Conservation (phyloP, 2,888 invertebrate species). For the Cyrtodaria siliqua region DNA sequence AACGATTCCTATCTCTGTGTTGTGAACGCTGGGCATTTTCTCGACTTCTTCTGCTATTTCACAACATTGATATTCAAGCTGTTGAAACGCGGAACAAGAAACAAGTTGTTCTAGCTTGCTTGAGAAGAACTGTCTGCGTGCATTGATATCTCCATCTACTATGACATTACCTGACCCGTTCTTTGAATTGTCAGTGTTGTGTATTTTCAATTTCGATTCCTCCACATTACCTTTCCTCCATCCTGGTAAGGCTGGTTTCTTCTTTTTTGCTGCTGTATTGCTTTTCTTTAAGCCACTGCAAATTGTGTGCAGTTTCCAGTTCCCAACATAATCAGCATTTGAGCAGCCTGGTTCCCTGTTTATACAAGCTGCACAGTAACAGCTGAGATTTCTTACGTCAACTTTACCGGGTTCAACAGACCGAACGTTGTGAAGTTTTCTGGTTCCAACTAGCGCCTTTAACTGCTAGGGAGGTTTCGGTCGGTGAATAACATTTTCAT, state of each 20-base stretch:
- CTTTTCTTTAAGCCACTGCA: not conserved
- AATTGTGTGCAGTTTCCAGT: not conserved
- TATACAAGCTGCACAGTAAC: constrained; percentile 16
- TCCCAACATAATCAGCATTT: not conserved
- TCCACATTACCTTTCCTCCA: not conserved
- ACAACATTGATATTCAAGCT: not conserved
- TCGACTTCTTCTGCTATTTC: not conserved
- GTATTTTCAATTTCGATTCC: too few relatives aligned
- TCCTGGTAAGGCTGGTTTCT: not conserved
- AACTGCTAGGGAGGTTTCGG: constrained; percentile 7
- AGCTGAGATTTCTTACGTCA: constrained; percentile 19
- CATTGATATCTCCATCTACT: too few relatives aligned
- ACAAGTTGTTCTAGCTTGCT: too few relatives aligned
- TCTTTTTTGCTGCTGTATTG: not conserved
- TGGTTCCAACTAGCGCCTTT: constrained; percentile 21
- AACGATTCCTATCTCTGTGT: not conserved
- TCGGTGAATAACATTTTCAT: not conserved
- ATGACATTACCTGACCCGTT: too few relatives aligned
- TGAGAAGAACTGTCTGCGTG: too few relatives aligned
- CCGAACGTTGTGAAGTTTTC: constrained; percentile 21
- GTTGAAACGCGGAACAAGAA: too few relatives aligned
- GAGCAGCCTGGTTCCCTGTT: not conserved
- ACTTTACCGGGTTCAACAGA: constrained; percentile 12
- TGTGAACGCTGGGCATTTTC: not conserved
- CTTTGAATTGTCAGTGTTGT: too few relatives aligned